Evolutionary conservation across 2,888 invertebrate genomes (phyloP).

Genomic region (Stenoptilia bipunctidactyla): DNA sequence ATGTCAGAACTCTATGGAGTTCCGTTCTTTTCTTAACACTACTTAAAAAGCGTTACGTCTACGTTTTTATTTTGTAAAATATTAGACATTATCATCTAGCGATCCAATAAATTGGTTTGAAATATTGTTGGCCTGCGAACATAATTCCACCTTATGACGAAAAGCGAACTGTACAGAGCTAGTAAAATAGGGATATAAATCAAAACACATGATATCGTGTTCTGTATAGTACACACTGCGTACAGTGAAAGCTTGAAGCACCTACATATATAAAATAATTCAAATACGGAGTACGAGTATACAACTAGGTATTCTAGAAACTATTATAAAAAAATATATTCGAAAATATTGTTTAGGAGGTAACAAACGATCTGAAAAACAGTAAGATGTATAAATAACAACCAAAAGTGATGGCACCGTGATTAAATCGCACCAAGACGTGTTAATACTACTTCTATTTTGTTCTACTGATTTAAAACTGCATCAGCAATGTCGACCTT

Average conservation of each 20-base stretch:
- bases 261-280: conserved; percentile 8
- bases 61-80: conserved; percentile 40
- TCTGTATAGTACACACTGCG: conserved; percentile 2
- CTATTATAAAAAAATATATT: conserved; percentile 21
- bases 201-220: neutral
- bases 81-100: conserved; percentile 44
- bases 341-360: conserved; percentile 29
- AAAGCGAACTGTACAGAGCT: conserved; percentile 26
- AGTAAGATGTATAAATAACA: conserved; percentile 50
- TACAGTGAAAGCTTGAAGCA: conserved; percentile 15
- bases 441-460: conserved; percentile 25
- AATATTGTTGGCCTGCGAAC: conserved; percentile 14
- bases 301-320: conserved; percentile 21
- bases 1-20: conserved; percentile 66
- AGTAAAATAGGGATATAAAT: conserved; percentile 14
- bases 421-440: conserved; percentile 51
- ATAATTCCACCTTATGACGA: conserved; percentile 13
- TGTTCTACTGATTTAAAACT: neutral
- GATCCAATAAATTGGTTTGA: conserved; percentile 32
- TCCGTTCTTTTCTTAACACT: conserved; percentile 57
- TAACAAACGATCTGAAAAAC: conserved; percentile 38
- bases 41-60: conserved; percentile 63
- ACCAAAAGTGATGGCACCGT: conserved; percentile 63
- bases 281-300: conserved; percentile 13
- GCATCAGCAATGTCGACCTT: neutral